Conservation (phyloP, 2,113 vertebrate genomes). For the Rhipidura dahli region DNA sequence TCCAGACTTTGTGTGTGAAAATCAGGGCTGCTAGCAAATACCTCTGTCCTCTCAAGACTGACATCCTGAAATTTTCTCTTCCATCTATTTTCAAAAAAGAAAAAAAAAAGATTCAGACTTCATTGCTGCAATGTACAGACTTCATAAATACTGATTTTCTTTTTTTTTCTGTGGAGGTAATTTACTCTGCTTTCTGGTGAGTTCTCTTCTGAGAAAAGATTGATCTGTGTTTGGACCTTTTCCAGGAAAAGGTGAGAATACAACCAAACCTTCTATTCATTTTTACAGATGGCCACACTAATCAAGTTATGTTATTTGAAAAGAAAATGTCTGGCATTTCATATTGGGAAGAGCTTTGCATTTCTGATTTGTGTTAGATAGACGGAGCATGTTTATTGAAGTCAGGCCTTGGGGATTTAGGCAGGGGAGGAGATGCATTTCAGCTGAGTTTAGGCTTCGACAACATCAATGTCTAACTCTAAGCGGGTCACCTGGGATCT, state of each 20-base stretch:
- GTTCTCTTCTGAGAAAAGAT: background rate
- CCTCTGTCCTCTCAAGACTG: background rate
- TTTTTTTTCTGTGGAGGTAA: background rate
- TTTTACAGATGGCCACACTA: background rate
- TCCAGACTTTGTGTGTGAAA: background rate
- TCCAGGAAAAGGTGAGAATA: constrained; percentile 11
- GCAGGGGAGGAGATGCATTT: background rate
- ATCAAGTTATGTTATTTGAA: background rate
- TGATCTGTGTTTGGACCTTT: background rate
- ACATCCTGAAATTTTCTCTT: background rate
- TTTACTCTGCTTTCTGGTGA: background rate
- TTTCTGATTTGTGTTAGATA: background rate
- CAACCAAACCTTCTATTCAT: background rate
- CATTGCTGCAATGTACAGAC: background rate
- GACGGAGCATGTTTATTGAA: background rate
- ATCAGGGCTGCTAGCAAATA: background rate
- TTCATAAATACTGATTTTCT: background rate
- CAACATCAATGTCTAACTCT: background rate
- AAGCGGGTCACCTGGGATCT: background rate
- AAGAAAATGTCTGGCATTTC: background rate
- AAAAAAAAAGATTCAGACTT: background rate
- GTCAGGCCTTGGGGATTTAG: background rate
- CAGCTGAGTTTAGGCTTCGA: background rate
- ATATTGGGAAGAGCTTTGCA: background rate
- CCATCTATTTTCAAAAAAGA: background rate